phyloP scores from a whole-genome alignment of 2,797 vertebrate genomes.

The Tarsius wallacei region DNA sequence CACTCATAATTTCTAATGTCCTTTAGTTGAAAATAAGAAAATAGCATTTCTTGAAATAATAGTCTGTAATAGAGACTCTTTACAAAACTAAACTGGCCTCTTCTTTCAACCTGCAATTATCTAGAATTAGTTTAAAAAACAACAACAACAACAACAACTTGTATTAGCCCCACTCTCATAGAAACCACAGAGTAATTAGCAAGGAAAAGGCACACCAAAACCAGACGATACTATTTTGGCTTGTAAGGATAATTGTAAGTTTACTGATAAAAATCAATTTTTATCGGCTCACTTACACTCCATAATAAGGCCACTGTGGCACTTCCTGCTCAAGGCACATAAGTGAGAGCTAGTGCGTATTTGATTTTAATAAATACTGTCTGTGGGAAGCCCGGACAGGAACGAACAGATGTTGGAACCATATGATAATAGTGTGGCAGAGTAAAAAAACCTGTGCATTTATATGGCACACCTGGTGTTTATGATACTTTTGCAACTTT shows the following conservation, averaged over 20 bases:
- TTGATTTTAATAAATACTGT: constrained; percentile 86
- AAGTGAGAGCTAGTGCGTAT: constrained; percentile 73
- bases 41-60: constrained; percentile 26
- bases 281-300: constrained; percentile 75
- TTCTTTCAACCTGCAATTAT: constrained; percentile 60
- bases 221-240: constrained; percentile 64
- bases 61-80: constrained; percentile 12
- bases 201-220: constrained; percentile 68
- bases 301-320: constrained; percentile 78
- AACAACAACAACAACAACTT: background rate
- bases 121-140: constrained; percentile 13
- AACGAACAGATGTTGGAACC: constrained; percentile 85
- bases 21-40: constrained; percentile 64
- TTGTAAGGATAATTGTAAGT: constrained; percentile 81
- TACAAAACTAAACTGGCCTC: background rate
- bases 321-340: constrained; percentile 72
- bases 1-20: constrained; percentile 24
- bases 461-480: constrained; percentile 84
- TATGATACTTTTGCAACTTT: constrained; percentile 84
- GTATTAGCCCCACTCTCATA: background rate
- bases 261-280: constrained; percentile 83
- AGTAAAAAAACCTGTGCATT: constrained; percentile 78
- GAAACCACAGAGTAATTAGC: constrained; percentile 73
- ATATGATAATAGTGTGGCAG: constrained; percentile 80
- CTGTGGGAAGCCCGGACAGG: constrained; percentile 74